A percentile compares a stretch with the other conserved stretches of the same genome.
Conservation (phyloP, 2,113 vertebrate genomes). For the Hirundichthys speculiger region DNA sequence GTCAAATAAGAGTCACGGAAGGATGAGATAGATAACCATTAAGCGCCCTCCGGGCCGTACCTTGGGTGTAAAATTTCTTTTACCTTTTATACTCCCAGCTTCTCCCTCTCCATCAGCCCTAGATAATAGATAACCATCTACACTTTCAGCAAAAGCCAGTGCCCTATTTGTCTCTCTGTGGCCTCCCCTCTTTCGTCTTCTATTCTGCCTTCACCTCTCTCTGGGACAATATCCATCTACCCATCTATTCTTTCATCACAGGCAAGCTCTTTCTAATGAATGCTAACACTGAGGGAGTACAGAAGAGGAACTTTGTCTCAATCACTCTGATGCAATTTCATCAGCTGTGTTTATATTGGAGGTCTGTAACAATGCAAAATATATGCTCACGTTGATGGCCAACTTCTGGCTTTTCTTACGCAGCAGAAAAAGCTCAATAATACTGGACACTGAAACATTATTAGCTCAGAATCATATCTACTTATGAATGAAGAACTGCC, state of each 20-base stretch:
- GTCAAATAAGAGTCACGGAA: slow-evolving; percentile 6
- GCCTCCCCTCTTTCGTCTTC: slow-evolving; percentile 40
- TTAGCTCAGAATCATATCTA: too few relatives aligned
- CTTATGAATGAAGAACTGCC: too few relatives aligned
- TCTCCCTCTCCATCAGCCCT: slow-evolving; percentile 13
- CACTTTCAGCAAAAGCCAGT: slow-evolving; percentile 56
- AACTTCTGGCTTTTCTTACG: background rate
- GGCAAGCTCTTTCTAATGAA: slow-evolving; percentile 67
- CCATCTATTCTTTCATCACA: slow-evolving; percentile 71
- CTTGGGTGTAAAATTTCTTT: slow-evolving; percentile 24
- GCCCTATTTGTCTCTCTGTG: slow-evolving; percentile 49
- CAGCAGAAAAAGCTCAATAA: background rate
- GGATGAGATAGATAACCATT: slow-evolving; percentile 23
- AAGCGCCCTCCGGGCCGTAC: slow-evolving; percentile 11
- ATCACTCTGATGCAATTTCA: slow-evolving; percentile 27
- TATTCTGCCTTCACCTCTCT: slow-evolving; percentile 52
- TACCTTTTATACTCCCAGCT: slow-evolving; percentile 18
- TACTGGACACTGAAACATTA: background rate
- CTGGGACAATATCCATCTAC: slow-evolving; percentile 68
- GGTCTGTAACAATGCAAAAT: slow-evolving; percentile 4
- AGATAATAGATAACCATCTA: slow-evolving; percentile 58
- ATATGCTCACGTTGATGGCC: too few relatives aligned
- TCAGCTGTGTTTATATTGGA: slow-evolving; percentile 10
- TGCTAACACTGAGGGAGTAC: slow-evolving; percentile 58
- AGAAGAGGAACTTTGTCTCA: slow-evolving; percentile 60